A percentile compares a stretch with the other conserved stretches of the same genome.
Evolutionary conservation across 92 coral and sea anemone species (phyloP).

Genomic region (Plumapathes pennacea): DNA sequence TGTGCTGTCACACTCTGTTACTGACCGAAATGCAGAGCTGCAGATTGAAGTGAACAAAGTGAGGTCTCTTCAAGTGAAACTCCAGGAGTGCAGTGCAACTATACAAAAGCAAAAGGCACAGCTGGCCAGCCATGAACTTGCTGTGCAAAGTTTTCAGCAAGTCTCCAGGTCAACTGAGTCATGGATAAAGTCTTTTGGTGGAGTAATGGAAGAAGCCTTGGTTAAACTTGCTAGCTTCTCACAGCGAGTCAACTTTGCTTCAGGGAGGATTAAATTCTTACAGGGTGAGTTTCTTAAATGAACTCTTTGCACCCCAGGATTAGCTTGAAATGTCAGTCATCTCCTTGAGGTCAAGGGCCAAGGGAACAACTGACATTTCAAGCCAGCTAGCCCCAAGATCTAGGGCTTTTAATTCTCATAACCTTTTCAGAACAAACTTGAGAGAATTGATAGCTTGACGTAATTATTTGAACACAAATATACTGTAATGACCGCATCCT

Average conservation of each 20-base stretch:
- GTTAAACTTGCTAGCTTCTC: constrained; percentile 54
- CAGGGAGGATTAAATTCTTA: constrained; percentile 72
- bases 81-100: constrained; percentile 32
- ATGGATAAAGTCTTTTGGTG: constrained; percentile 11
- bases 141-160: constrained; percentile 25
- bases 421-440: too few relatives aligned
- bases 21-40: constrained; percentile 81
- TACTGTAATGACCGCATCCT: too few relatives aligned
- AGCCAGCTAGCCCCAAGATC: too few relatives aligned
- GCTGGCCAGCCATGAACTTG: constrained; percentile 12
- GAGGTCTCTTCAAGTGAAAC: constrained; percentile 37
- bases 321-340: too few relatives aligned
- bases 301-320: too few relatives aligned
- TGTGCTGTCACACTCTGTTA: constrained; percentile 58
- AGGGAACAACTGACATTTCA: too few relatives aligned
- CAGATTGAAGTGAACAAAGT: constrained; percentile 67
- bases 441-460: too few relatives aligned
- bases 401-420: too few relatives aligned
- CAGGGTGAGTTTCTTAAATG: constrained; percentile 87
- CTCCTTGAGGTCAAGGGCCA: too few relatives aligned
- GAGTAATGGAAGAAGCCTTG: constrained; percentile 65
- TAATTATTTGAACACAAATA: too few relatives aligned
- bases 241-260: constrained; percentile 86
- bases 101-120: constrained; percentile 33
- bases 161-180: constrained; percentile 32